Conservation (phyloP, 2,888 invertebrate genomes). For the Phengaris alcon region DNA sequence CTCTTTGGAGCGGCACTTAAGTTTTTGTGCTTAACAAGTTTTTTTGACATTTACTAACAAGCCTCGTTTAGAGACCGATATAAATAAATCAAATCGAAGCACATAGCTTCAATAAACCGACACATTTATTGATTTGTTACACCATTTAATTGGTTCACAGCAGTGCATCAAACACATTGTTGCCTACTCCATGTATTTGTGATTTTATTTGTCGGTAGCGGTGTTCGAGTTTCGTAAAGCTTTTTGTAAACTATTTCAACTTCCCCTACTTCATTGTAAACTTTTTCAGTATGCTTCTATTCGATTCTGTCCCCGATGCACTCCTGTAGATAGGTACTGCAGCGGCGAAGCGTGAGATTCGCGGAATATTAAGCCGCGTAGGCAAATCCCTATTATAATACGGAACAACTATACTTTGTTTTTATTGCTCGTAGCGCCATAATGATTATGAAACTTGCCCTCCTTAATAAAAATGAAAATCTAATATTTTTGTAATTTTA, state of each 20-base stretch:
- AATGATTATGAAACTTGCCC: too few species aligned
- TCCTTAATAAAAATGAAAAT: too few species aligned
- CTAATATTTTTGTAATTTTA: too few species aligned
- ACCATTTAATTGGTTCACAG: conserved; percentile 77
- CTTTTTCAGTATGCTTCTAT: conserved; percentile 35
- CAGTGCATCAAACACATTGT: conserved; percentile 61
- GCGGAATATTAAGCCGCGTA: too few species aligned
- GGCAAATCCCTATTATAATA: too few species aligned
- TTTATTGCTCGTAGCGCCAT: too few species aligned
- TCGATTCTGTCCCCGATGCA: conserved; percentile 18
- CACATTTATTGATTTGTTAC: conserved; percentile 80
- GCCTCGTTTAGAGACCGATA: conserved; percentile 38
- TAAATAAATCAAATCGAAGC: conserved; percentile 76
- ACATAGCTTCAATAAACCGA: conserved; percentile 77
- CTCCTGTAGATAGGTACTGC: background rate
- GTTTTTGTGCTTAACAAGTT: conserved; percentile 49
- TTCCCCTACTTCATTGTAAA: background rate
- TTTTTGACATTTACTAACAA: conserved; percentile 77
- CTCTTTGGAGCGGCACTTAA: conserved; percentile 27
- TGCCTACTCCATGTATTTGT: conserved; percentile 38
- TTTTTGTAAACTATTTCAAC: background rate
- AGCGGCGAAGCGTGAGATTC: too few species aligned
- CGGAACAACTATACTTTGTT: too few species aligned
- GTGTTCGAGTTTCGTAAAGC: background rate
- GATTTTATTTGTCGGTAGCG: background rate